These are phyloP conservation scores for Alaudala cheleensis DNA, from an alignment of 2,113 vertebrate species.

Conservation along the genomic window DNA sequence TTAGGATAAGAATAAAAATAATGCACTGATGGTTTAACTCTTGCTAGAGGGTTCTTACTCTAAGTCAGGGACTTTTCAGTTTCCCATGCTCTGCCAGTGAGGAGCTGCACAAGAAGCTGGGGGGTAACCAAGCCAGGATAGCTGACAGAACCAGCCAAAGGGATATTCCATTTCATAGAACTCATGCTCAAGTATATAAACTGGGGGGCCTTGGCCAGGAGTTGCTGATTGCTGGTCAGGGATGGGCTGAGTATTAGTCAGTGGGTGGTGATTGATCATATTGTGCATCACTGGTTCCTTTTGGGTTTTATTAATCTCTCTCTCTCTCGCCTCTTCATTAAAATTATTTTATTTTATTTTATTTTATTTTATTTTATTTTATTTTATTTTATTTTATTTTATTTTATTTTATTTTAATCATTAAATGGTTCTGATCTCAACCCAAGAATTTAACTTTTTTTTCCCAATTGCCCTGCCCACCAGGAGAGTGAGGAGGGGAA, in stretches of 20 bases:
- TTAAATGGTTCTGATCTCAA: not conserved
- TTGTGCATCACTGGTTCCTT: not conserved
- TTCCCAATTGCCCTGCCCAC: not conserved
- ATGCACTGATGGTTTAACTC: not conserved
- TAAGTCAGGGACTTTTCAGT: not conserved
- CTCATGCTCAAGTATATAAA: not conserved
- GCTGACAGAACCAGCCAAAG: not conserved
- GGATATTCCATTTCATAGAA: not conserved
- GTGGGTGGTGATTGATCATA: not conserved
- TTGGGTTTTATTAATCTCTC: not conserved
- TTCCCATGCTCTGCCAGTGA: not conserved
- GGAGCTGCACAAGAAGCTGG: not conserved
- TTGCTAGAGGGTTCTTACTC: not conserved
- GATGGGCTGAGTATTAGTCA: not conserved
- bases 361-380: not conserved
- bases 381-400: not conserved
- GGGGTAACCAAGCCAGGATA: not conserved
- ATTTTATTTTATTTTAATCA: not conserved
- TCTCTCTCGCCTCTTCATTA: not conserved
- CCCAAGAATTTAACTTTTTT: not conserved
- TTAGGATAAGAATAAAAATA: not conserved
- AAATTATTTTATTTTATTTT: not conserved
- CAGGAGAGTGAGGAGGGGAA: rapidly evolving
- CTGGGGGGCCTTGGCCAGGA: not conserved
- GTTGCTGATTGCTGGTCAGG: too few relatives aligned